Percentiles rank a stretch among this genome's conserved stretches.
phyloP scores from a whole-genome alignment of 1,140 invertebrate species.

The Drosophila prosaltans region DNA sequence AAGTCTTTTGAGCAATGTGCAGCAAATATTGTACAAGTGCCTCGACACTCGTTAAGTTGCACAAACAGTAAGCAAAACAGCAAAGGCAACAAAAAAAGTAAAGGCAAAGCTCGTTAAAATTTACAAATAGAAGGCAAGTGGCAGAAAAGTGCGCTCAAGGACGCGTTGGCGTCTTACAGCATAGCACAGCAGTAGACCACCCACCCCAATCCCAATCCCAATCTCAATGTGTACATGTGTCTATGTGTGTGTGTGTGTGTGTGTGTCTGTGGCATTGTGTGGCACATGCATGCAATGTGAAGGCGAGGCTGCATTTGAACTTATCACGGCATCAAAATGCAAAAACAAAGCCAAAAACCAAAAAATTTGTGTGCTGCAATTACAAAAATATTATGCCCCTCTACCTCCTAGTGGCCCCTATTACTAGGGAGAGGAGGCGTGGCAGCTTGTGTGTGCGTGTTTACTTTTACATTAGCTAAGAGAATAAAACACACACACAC shows the following conservation, averaged over 20 bases:
- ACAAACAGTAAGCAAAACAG: constrained; percentile 66
- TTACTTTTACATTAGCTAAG: constrained; percentile 51
- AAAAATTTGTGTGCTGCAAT: constrained; percentile 48
- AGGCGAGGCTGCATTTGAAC: constrained; percentile 56
- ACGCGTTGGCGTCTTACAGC: constrained; percentile 63
- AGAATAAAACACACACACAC: not conserved
- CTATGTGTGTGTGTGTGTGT: constrained; percentile 30
- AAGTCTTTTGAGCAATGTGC: constrained; percentile 57
- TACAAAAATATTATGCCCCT: constrained; percentile 44
- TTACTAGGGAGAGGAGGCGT: constrained; percentile 17
- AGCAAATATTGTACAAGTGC: constrained; percentile 73
- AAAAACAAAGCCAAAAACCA: constrained; percentile 12
- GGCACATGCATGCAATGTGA: constrained; percentile 56
- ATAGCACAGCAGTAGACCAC: constrained; percentile 20
- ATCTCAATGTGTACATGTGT: constrained; percentile 42
- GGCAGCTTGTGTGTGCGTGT: constrained; percentile 42
- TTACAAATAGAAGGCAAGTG: constrained; percentile 80
- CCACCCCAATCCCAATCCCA: not conserved
- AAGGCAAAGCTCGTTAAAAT: constrained; percentile 76
- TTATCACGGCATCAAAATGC: constrained; percentile 58
- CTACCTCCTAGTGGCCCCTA: not conserved
- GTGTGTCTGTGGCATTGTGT: constrained; percentile 26
- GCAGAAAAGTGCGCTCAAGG: constrained; percentile 80
- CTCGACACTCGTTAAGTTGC: constrained; percentile 59
- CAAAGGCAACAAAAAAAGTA: constrained; percentile 38